phyloP scores from a whole-genome alignment of 23 tunicate species.

The Botrylloides violaceus region DNA sequence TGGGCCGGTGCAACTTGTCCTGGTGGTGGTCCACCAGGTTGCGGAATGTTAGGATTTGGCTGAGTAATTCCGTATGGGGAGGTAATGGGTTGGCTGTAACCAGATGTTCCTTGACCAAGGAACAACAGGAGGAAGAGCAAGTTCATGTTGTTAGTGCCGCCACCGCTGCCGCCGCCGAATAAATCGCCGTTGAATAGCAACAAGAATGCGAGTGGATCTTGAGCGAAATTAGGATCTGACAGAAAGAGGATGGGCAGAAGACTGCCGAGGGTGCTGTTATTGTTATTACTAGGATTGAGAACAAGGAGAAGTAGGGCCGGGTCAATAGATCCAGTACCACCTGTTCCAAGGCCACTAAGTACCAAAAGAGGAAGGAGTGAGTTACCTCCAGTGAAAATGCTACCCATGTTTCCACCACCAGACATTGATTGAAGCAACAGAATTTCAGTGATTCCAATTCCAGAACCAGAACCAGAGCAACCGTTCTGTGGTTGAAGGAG shows the following conservation, averaged over 20 bases:
- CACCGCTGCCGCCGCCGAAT: not conserved
- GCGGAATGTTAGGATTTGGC: not conserved
- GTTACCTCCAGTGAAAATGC: not conserved
- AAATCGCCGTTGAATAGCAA: not conserved
- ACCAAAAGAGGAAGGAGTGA: not conserved
- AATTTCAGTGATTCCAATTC: not conserved
- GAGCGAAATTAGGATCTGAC: not conserved
- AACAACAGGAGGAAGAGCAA: not conserved
- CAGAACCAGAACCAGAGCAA: not conserved
- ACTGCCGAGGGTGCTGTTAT: not conserved
- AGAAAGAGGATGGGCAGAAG: conserved; percentile 1
- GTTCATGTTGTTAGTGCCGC: not conserved
- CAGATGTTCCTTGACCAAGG: not conserved
- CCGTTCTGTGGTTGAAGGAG: not conserved
- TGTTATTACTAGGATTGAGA: not conserved
- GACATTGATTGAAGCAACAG: not conserved
- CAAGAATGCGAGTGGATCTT: not conserved
- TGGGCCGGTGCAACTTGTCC: not conserved
- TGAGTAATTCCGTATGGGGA: not conserved
- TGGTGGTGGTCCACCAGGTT: not conserved
- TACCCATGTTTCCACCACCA: not conserved
- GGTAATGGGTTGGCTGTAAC: not conserved
- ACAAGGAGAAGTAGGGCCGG: not conserved
- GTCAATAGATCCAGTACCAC: conserved; percentile 5
- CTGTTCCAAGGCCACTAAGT: not conserved